Evolutionary conservation across 1,140 invertebrate genomes (phyloP).

Genomic region (Hypsibius dujardini): DNA sequence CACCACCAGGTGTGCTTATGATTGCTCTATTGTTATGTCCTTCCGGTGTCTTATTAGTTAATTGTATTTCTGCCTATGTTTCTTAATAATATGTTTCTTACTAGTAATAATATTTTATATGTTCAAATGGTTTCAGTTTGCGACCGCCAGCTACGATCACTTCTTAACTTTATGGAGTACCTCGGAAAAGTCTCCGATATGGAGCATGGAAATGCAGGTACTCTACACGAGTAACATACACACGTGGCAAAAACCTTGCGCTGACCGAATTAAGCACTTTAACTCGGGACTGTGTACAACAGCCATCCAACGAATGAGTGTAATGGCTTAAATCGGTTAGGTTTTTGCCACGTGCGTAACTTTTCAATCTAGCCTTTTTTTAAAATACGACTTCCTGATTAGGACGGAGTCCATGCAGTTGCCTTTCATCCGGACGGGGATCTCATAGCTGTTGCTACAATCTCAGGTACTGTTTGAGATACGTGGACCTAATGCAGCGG

Average conservation of each 20-base stretch:
- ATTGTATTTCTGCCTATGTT: too few species aligned
- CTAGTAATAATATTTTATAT: too few species aligned
- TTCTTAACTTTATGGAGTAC: slow-evolving; percentile 5
- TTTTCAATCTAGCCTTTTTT: too few species aligned
- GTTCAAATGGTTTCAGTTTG: slow-evolving; percentile 37
- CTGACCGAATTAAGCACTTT: neutral
- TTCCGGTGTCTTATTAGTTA: too few species aligned
- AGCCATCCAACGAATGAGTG: too few species aligned
- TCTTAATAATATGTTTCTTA: too few species aligned
- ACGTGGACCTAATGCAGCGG: too few species aligned
- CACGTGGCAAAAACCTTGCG: neutral
- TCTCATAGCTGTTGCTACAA: slow-evolving; percentile 57
- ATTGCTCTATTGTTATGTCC: too few species aligned
- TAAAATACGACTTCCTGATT: slow-evolving; percentile 19
- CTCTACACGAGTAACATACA: too few species aligned
- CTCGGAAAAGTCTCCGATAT: neutral
- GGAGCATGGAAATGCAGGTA: slow-evolving; percentile 5
- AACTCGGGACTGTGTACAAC: neutral
- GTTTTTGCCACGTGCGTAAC: too few species aligned
- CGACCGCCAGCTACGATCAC: slow-evolving; percentile 66
- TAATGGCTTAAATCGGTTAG: too few species aligned
- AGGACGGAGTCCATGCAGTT: slow-evolving; percentile 67
- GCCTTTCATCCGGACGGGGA: slow-evolving; percentile 62
- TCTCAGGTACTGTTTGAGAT: slow-evolving; percentile 29
- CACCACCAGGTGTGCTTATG: slow-evolving; percentile 42